These are phyloP conservation scores for Aporophyla nigra DNA, from an alignment of 2,888 invertebrate genomes.

Conservation along the genomic window DNA sequence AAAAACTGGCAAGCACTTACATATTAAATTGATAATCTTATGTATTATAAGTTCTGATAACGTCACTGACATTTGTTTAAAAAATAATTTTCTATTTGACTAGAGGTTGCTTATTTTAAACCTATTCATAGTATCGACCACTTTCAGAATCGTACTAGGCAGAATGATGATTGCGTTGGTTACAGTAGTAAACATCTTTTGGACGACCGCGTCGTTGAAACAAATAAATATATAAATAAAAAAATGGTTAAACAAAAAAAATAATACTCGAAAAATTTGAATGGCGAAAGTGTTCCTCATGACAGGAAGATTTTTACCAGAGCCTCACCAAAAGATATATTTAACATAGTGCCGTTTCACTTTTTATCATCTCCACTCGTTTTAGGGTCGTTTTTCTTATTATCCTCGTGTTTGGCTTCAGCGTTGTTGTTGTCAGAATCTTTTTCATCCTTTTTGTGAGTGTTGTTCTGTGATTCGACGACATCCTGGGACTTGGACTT, in stretches of 20 bases:
- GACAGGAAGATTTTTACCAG: constrained; percentile 61
- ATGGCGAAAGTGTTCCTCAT: constrained; percentile 65
- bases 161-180: constrained; percentile 60
- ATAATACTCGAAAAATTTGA: constrained; percentile 76
- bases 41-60: constrained; percentile 87
- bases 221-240: constrained; percentile 78
- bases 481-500: constrained; percentile 79
- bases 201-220: constrained; percentile 67
- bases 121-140: constrained; percentile 68
- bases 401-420: constrained; percentile 76
- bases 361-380: constrained; percentile 76
- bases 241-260: constrained; percentile 75
- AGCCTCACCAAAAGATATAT: constrained; percentile 56
- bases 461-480: constrained; percentile 69
- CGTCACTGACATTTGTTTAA: constrained; percentile 88
- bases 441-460: constrained; percentile 77
- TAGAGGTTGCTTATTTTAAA: constrained; percentile 80
- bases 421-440: constrained; percentile 70
- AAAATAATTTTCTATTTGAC: constrained; percentile 82
- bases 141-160: constrained; percentile 59
- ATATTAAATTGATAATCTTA: constrained; percentile 87
- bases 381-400: constrained; percentile 76
- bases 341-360: constrained; percentile 62
- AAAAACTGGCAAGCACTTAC: constrained; percentile 88
- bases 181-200: constrained; percentile 45